phyloP scores from a whole-genome alignment of 2,797 vertebrate species.

The Hydrocynus forskahlii region DNA sequence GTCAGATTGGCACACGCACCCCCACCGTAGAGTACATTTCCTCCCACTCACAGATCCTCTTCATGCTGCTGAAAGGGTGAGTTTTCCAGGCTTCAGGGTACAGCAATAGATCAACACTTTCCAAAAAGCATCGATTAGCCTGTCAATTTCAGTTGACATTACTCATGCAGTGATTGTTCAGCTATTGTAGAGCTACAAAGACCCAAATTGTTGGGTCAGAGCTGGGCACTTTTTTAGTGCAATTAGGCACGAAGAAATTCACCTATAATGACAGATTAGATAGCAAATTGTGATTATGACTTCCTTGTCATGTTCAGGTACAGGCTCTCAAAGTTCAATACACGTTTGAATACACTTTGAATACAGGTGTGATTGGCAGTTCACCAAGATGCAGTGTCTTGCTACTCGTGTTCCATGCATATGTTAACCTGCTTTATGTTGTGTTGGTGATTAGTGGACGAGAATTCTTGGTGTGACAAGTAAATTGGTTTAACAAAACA shows the following conservation, averaged over 20 bases:
- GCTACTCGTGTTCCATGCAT: too few relatives aligned
- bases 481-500: too few relatives aligned
- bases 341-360: too few relatives aligned
- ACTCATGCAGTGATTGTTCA: constrained; percentile 22
- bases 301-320: background rate
- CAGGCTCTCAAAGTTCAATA: too few relatives aligned
- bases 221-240: constrained; percentile 14
- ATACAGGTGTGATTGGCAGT: too few relatives aligned
- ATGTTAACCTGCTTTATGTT: too few relatives aligned
- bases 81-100: constrained; percentile 54
- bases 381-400: too few relatives aligned
- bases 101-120: constrained; percentile 41
- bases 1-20: constrained; percentile 83
- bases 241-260: constrained; percentile 10
- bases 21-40: constrained; percentile 86
- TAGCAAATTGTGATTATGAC: background rate
- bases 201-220: background rate
- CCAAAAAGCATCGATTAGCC: constrained; percentile 52
- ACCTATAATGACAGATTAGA: too few relatives aligned
- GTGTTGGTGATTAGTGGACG: too few relatives aligned
- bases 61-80: constrained; percentile 86
- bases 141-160: constrained; percentile 35
- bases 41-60: constrained; percentile 82
- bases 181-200: constrained; percentile 21
- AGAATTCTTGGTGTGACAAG: too few relatives aligned